Conservation (phyloP, 2,888 invertebrate genomes). For the Ennomos fuscantarius region DNA sequence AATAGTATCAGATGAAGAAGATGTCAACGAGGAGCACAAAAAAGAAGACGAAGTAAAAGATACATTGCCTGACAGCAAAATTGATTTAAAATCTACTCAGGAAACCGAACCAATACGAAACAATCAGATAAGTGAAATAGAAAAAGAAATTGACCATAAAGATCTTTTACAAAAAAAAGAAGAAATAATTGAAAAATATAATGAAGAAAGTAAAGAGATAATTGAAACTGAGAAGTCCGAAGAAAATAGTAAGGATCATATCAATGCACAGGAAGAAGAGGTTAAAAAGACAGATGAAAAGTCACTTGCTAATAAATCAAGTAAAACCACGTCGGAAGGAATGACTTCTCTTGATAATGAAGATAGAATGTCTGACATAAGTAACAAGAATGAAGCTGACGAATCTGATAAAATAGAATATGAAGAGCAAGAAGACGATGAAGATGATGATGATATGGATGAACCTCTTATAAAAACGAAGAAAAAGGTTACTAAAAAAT, state of each 20-base stretch:
- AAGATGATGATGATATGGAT: constrained; percentile 19
- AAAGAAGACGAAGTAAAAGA: neutral
- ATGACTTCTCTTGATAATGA: constrained; percentile 1
- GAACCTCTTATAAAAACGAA: constrained; percentile 8
- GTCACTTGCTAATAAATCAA: neutral
- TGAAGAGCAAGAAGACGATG: constrained; percentile 23
- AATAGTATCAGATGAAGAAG: constrained; percentile 81
- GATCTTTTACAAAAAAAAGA: neutral
- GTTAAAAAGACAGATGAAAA: constrained; percentile 3
- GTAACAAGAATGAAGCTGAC: neutral
- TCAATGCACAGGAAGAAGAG: neutral
- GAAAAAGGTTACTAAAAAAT: constrained; percentile 15
- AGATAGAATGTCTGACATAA: constrained; percentile 1
- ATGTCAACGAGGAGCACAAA: constrained; percentile 35
- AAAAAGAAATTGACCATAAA: neutral
- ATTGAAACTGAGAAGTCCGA: neutral
- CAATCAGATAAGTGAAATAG: neutral
- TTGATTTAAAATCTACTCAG: neutral
- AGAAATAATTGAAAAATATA: neutral
- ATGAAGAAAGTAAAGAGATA: neutral
- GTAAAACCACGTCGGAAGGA: constrained; percentile 3
- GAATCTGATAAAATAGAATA: constrained; percentile 15
- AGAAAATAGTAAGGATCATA: neutral
- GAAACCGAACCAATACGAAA: neutral
- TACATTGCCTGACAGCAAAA: neutral